Evolutionary conservation across 1,140 invertebrate genomes (phyloP), one percentile per base, ranked within the genome.

Genomic region (Bombus fervidus): DNA sequence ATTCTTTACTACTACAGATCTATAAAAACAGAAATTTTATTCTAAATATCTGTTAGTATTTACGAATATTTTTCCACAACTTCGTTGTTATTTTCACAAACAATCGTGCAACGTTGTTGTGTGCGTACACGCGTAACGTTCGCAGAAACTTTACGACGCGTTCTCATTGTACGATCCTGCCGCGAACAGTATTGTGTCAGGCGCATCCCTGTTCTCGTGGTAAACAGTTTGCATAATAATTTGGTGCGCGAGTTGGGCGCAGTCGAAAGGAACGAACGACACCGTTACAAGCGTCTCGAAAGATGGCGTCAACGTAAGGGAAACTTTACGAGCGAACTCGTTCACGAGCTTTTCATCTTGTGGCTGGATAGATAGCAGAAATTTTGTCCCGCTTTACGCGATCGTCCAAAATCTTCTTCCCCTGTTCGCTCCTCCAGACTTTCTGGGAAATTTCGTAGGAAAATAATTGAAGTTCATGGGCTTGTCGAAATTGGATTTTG

Each of bases 271-370:
- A 22, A 66, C 34, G 83, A 64, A 76, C 34, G 59, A 81, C 34
- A 59, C 34, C 22, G 53, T 74, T 64, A 31, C 31, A 37, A 62
- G 69, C 53, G 37, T n/a, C 37, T 78, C 10, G 39, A 68, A 43
- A 59, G n/a, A 31, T 53, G n/a, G 68, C 62, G 71, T 66, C 72
- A 31, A 31, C 37, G 39, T 6, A 28, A 34, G 68, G 41, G 78
- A 81, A 86, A 89, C 85, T 89, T 89, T 83, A 84, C 80, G 87
- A 81, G 86, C 68, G 47, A 78, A 74, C 83, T 86, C 62, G 73
- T 78, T 82, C 77, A 34, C 75, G 74, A 80, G 47, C 88, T 88
- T 89, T 88, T 89, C 87, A 88, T 89, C 74, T 74, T 57, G 37
- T 18, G 59, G 22, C 69, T 69, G 76, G 64, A 87, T 80, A 78